Percentiles rank a stretch among this genome's conserved stretches.
These are phyloP conservation scores for Panurus biarmicus DNA, from an alignment of 2,113 vertebrate genomes.

Conservation along the genomic window DNA sequence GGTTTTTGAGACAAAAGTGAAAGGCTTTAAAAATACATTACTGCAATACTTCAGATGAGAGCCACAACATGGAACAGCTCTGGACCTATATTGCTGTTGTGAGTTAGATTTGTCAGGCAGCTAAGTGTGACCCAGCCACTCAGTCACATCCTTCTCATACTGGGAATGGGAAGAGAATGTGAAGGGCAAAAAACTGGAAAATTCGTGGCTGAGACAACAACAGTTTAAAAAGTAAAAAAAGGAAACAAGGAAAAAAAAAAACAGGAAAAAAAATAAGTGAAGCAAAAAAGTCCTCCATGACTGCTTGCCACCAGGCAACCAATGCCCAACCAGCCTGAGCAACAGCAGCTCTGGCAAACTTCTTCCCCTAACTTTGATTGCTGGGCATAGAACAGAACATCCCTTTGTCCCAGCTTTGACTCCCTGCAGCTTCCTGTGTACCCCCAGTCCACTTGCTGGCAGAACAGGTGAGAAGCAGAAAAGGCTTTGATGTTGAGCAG, in stretches of 20 bases:
- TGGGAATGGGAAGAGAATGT: rapidly evolving
- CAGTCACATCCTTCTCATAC: not conserved
- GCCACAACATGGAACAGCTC: not conserved
- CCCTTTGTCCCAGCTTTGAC: not conserved
- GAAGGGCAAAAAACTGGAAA: not conserved
- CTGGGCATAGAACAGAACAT: not conserved
- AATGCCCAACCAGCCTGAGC: rapidly evolving
- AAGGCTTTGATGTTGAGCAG: not conserved
- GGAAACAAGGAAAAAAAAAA: not conserved
- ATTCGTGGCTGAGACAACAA: not conserved
- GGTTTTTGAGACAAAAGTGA: not conserved
- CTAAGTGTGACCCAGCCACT: not conserved
- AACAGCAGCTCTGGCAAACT: not conserved
- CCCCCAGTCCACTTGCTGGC: not conserved
- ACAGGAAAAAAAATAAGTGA: not conserved
- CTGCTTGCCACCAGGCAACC: rapidly evolving
- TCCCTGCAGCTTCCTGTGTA: not conserved
- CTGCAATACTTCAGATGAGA: not conserved
- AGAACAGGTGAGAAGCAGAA: not conserved
- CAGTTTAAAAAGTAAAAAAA: not conserved
- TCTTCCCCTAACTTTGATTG: not conserved
- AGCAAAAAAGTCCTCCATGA: not conserved
- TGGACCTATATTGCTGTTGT: not conserved
- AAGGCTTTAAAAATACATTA: not conserved
- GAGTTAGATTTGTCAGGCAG: not conserved